These are phyloP conservation scores for Bos indicus DNA, from an alignment of 2,113 vertebrate genomes.

Conservation along the genomic window DNA sequence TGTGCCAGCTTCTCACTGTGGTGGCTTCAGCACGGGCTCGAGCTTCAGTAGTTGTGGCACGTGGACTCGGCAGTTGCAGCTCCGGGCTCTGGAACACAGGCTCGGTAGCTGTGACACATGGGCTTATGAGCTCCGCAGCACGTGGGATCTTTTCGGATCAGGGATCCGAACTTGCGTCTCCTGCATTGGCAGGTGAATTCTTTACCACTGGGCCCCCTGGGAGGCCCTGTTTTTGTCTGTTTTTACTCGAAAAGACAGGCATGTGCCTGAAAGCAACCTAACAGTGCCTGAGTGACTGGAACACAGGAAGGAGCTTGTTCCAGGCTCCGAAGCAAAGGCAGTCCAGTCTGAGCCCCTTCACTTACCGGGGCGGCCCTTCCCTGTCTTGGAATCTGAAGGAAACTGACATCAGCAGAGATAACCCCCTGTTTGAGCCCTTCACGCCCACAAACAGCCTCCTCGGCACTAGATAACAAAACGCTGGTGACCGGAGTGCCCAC, in stretches of 20 bases:
- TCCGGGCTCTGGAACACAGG: background rate
- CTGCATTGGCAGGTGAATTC: background rate
- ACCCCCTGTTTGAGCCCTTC: background rate
- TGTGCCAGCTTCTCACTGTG: background rate
- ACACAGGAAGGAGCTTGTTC: background rate
- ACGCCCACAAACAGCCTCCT: background rate
- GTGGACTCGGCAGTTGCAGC: background rate
- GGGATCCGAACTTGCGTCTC: background rate
- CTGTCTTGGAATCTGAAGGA: background rate
- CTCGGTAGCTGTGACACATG: background rate
- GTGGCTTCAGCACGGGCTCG: too few relatives aligned
- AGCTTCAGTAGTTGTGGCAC: background rate
- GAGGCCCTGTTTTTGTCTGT: background rate
- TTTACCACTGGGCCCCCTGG: background rate
- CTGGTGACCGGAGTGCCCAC: background rate
- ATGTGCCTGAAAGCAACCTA: background rate
- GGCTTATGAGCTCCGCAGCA: background rate
- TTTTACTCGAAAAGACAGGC: background rate
- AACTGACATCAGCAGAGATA: background rate
- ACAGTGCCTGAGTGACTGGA: background rate
- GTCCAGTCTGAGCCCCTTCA: background rate
- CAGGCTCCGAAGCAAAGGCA: background rate
- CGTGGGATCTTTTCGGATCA: background rate
- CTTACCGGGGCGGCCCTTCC: background rate
- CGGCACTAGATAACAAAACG: rapidly evolving